Conservation (phyloP, 2,888 invertebrate species). For the Cheilosia scutellata region DNA sequence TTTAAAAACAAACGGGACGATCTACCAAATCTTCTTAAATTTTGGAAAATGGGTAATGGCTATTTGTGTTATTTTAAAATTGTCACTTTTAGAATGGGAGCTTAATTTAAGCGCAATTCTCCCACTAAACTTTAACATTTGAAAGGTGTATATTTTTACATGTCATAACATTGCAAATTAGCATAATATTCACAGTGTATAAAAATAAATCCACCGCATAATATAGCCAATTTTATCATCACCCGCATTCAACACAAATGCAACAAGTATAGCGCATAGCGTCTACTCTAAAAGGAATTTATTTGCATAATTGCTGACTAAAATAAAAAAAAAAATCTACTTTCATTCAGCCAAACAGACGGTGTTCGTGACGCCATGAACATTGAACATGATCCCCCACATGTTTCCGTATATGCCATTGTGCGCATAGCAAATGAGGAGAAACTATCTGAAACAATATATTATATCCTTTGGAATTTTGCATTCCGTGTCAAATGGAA, state of each 20-base stretch:
- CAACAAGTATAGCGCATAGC: constrained; percentile 51
- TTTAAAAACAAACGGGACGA: too few species aligned
- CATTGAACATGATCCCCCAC: constrained; percentile 14
- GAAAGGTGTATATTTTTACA: too few species aligned
- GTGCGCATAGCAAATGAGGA: neutral
- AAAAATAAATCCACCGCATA: neutral
- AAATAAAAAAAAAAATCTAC: constrained; percentile 18
- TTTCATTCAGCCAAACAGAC: neutral
- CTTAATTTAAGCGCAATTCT: too few species aligned
- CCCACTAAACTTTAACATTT: too few species aligned
- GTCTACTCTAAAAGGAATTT: constrained; percentile 4
- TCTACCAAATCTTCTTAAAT: too few species aligned
- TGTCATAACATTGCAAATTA: too few species aligned
- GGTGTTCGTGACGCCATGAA: constrained; percentile 19
- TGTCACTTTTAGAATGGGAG: too few species aligned
- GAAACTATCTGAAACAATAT: constrained; percentile 5
- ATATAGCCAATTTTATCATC: neutral
- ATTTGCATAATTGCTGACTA: constrained; percentile 57
- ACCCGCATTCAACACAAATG: constrained; percentile 1
- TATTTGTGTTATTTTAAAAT: too few species aligned
- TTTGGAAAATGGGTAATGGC: too few species aligned
- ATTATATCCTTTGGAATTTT: constrained; percentile 30
- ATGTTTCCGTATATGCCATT: neutral
- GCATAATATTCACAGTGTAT: too few species aligned
- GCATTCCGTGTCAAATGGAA: constrained; percentile 47